Conservation (phyloP, 2,113 vertebrate species). For the Cepphus grylle region DNA sequence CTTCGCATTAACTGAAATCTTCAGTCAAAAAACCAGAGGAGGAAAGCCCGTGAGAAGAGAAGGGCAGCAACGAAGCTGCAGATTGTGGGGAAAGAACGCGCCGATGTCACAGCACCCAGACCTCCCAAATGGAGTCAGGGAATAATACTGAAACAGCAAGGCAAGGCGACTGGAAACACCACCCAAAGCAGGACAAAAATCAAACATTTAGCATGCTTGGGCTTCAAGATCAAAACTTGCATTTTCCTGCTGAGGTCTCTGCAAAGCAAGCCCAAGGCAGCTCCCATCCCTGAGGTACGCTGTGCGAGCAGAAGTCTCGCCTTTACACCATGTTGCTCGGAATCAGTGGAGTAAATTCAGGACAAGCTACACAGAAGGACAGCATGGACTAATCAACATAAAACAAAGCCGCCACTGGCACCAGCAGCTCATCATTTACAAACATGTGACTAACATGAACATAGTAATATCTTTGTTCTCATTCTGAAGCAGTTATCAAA, state of each 20-base stretch:
- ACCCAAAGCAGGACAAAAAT: background rate
- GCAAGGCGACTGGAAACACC: background rate
- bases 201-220: background rate
- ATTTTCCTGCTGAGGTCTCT: background rate
- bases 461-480: slow-evolving; percentile 63
- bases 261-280: background rate
- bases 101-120: fast-evolving
- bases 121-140: background rate
- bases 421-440: slow-evolving; percentile 28
- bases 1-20: background rate
- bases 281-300: background rate
- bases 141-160: background rate
- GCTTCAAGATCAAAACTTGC: background rate
- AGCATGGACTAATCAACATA: slow-evolving; percentile 21
- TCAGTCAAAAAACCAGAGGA: background rate
- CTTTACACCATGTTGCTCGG: background rate
- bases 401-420: slow-evolving; percentile 53
- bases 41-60: background rate
- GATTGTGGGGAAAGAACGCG: background rate
- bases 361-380: slow-evolving; percentile 28
- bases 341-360: slow-evolving; percentile 14
- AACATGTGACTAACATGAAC: slow-evolving; percentile 41
- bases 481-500: slow-evolving; percentile 19
- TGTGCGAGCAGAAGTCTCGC: background rate
- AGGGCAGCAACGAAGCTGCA: background rate